Base-by-base conservation (phyloP, 2,113 vertebrate genomes). In the Megatriorchis doriae region DNA sequence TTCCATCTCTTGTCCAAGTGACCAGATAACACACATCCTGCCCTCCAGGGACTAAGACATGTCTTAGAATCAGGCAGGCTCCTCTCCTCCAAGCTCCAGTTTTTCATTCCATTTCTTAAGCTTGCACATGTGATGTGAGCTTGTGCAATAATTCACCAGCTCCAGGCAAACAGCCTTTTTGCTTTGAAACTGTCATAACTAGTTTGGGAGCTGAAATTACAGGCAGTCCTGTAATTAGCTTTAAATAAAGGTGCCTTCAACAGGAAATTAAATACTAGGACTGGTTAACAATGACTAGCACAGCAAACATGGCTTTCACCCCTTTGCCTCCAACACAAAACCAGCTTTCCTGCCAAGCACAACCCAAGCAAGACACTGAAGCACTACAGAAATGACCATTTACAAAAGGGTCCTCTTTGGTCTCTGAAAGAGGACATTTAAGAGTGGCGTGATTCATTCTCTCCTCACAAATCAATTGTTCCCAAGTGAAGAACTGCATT, bases 201-300 rank as follows among this genome's bases (percentile, higher is more conserved):
- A 59, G 66, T 43, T 88, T 43, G 42, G 47, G 25, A 86, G 32
- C 67, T 81, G 56, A 74, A 94, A 89, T 86, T 93, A 45, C 63
- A 81, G 79, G 42, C 48, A 94, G 50, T 59, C 62, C 56, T 91
- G 82, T 86, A 96, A 90, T 86, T 93, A 96, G 80, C 58, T 93
- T 59, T 78, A 80, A 63, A 65, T 65, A 77, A 83, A 80, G 27
- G 32, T 50, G n/a, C 47, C n/a, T 26, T 25, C 67, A 86, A 53
- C 23, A 77, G 59, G 25, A 21, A 70, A 53, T 45, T 77, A 88
- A 75, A 34, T 36, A 75, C 14, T 21, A 85, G 29, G 27, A 40
- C 16, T 20, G 22, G 86, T 83, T 63, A 58, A 65, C 40, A 29
- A 65, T 21, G 43, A 48, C 32, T 47, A 83, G 45, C 20, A 34